A percentile compares a stretch with the other conserved stretches of the same genome.
Conservation (phyloP, 2,797 vertebrate genomes). For the Helarctos malayanus region DNA sequence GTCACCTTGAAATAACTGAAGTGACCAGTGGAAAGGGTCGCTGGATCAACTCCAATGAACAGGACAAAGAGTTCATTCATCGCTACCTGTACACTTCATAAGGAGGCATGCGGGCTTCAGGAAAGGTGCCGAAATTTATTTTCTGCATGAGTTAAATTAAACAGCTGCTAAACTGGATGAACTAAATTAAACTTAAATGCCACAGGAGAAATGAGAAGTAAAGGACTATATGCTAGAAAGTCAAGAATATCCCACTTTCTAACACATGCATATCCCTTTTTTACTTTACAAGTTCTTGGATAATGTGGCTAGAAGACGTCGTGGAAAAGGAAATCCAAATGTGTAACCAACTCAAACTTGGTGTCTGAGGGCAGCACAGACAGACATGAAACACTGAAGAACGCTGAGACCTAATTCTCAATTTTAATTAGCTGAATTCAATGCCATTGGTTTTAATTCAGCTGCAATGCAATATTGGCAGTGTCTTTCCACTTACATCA, state of each 20-base stretch:
- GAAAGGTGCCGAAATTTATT: slow-evolving; percentile 40
- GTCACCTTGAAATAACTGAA: slow-evolving; percentile 59
- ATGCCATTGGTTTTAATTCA: slow-evolving; percentile 17
- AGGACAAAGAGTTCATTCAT: slow-evolving; percentile 66
- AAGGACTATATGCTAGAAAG: not conserved
- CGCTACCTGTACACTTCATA: slow-evolving; percentile 42
- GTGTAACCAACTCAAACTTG: not conserved
- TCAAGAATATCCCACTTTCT: not conserved
- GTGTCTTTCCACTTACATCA: not conserved
- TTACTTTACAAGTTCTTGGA: not conserved
- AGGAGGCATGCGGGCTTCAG: not conserved
- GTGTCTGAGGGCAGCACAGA: not conserved
- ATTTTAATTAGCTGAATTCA: slow-evolving; percentile 56
- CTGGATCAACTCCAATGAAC: not conserved
- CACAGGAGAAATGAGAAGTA: not conserved
- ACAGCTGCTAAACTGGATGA: not conserved
- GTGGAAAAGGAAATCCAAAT: not conserved
- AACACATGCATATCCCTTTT: not conserved
- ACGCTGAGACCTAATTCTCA: not conserved
- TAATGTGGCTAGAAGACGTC: not conserved
- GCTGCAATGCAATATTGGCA: slow-evolving; percentile 36
- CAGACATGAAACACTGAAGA: not conserved
- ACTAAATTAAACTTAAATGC: not conserved
- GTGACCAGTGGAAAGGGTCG: not conserved
- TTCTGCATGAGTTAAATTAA: slow-evolving; percentile 67